phyloP scores from a whole-genome alignment of 2,113 vertebrate genomes.

The Stigmatopora argus region DNA sequence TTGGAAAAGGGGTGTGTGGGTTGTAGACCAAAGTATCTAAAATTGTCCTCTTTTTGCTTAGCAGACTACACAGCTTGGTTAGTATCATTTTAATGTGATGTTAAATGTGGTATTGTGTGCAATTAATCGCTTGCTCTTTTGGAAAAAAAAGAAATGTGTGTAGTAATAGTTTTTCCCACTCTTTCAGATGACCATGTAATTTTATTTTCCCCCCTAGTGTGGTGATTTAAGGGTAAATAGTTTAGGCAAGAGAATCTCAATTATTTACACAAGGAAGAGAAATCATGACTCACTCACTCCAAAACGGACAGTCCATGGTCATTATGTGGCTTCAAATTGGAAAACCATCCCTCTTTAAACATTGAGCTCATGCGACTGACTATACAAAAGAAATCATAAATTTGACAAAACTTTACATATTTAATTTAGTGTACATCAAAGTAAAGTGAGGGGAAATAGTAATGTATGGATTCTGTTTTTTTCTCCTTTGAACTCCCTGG shows the following conservation, averaged over 20 bases:
- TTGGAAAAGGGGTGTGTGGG: conserved; percentile 48
- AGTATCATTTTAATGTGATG: conserved; percentile 22
- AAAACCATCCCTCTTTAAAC: conserved; percentile 15
- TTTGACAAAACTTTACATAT: neutral
- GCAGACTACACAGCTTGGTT: conserved; percentile 22
- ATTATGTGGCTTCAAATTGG: conserved; percentile 20
- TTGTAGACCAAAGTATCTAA: conserved; percentile 37
- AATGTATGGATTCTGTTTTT: conserved; percentile 38
- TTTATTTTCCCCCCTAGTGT: conserved; percentile 7
- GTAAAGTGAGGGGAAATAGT: conserved; percentile 29
- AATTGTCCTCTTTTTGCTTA: conserved; percentile 20
- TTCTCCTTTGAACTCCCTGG: conserved; percentile 53
- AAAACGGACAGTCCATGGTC: conserved; percentile 2
- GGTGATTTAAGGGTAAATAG: conserved; percentile 27
- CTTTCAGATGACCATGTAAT: neutral
- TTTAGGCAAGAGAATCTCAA: conserved; percentile 35
- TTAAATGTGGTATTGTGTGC: conserved; percentile 22
- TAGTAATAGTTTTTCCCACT: neutral
- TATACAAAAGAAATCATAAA: neutral
- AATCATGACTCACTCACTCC: conserved; percentile 26
- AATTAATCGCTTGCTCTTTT: conserved; percentile 4
- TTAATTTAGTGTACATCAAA: conserved; percentile 30
- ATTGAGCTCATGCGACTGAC: conserved; percentile 1
- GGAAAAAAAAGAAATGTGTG: neutral
- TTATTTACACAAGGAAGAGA: conserved; percentile 28